Percentiles rank a stretch among this genome's conserved stretches.
These are phyloP conservation scores for Lycocerus yunnanus DNA, from an alignment of 2,888 invertebrate species.

Conservation along the genomic window DNA sequence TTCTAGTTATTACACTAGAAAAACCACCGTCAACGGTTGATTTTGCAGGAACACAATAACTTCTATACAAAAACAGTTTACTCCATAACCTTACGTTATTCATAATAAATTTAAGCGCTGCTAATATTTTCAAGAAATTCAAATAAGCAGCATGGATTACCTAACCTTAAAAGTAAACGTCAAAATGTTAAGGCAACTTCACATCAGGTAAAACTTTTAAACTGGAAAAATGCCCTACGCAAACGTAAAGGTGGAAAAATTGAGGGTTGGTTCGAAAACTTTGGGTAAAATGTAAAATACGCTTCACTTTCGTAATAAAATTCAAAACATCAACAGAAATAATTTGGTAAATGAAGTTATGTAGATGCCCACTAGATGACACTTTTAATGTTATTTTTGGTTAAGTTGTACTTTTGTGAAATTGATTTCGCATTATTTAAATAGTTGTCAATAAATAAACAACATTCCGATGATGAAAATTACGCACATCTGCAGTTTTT, in stretches of 20 bases:
- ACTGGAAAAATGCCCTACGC: no score
- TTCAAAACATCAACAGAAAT: no score
- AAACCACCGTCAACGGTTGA: neutral
- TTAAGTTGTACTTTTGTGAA: neutral
- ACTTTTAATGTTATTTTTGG: neutral
- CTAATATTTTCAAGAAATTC: neutral
- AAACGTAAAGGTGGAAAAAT: no score
- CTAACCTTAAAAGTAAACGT: neutral
- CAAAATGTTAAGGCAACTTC: neutral
- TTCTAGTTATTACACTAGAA: neutral
- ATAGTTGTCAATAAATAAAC: neutral
- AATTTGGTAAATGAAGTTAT: neutral
- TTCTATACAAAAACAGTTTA: neutral
- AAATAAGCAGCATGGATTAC: neutral
- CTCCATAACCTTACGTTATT: neutral
- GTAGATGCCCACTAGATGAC: neutral
- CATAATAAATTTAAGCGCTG: constrained; percentile 6
- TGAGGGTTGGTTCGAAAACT: neutral
- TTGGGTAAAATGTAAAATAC: no score
- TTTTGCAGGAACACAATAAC: constrained; percentile 4
- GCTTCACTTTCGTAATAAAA: no score
- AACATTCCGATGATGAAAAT: neutral
- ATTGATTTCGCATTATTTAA: neutral
- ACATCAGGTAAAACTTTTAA: neutral
- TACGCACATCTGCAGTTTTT: neutral